phyloP scores from a whole-genome alignment of 2,797 vertebrate species.

The Sorex maritimensis region DNA sequence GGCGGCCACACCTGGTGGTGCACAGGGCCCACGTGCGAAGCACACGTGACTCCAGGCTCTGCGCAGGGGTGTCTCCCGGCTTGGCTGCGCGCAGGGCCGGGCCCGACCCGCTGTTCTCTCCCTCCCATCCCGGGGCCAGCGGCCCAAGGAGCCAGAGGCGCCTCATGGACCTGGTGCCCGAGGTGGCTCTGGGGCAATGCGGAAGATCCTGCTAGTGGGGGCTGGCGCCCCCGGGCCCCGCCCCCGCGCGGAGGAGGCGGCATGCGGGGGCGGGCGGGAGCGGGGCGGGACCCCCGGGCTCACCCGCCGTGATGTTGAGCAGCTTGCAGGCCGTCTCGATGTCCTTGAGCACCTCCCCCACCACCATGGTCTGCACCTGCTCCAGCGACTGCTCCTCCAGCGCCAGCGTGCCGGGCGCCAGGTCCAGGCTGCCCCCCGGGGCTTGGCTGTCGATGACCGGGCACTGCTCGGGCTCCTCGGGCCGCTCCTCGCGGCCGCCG shows the following conservation, averaged over 20 bases:
- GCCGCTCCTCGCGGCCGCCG: constrained; percentile 67
- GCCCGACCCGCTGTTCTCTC: no score
- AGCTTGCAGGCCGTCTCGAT: constrained; percentile 99
- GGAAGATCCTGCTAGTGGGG: background rate
- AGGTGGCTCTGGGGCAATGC: background rate
- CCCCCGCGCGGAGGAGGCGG: background rate
- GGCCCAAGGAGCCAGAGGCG: background rate
- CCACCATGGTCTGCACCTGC: constrained; percentile 99
- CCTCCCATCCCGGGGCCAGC: background rate
- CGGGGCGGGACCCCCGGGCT: constrained; percentile 50
- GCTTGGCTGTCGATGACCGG: constrained; percentile 98
- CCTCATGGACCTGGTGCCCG: fast-evolving
- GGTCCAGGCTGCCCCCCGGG: constrained; percentile 90
- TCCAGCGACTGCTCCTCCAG: constrained; percentile 97
- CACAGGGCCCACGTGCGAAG: no score
- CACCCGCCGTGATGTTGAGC: constrained; percentile 97
- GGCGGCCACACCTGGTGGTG: no score
- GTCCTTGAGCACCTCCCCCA: constrained; percentile 99
- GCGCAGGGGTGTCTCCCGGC: no score
- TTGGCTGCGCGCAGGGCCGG: no score
- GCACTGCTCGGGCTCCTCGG: constrained; percentile 91
- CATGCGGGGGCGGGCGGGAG: background rate
- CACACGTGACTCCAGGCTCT: no score
- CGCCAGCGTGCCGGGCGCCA: constrained; percentile 89
- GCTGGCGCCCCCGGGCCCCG: fast-evolving